Percentiles rank a stretch among this genome's conserved stretches.
Conservation (phyloP, 2,888 invertebrate genomes). For the Lithodes maja region DNA sequence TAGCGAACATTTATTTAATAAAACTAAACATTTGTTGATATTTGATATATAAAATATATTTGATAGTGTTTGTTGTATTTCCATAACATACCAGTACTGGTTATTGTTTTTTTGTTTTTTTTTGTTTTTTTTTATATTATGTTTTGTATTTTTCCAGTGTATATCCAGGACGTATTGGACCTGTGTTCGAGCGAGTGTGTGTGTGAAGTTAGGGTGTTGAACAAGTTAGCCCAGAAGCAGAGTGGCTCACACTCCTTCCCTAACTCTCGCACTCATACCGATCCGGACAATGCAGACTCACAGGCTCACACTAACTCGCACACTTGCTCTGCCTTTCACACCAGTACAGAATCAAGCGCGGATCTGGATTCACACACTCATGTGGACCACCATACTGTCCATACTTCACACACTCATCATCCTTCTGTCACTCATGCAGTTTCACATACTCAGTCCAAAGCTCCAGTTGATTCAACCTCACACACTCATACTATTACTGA, state of each 20-base stretch:
- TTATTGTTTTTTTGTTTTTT: too few species aligned
- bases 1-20: too few species aligned
- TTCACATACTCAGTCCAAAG: background rate
- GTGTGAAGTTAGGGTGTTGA: constrained; percentile 45
- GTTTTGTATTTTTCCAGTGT: constrained; percentile 77
- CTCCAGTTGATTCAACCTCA: too few species aligned
- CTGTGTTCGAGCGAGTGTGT: constrained; percentile 72
- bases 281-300: background rate
- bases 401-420: background rate
- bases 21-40: too few species aligned
- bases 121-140: too few species aligned
- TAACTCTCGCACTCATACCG: background rate
- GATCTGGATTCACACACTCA: too few species aligned
- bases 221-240: background rate
- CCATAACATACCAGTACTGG: too few species aligned
- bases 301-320: background rate
- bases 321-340: background rate
- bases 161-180: constrained; percentile 84
- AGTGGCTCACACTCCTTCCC: background rate
- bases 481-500: too few species aligned
- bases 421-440: background rate
- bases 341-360: background rate
- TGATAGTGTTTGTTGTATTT: too few species aligned
- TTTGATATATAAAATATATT: too few species aligned
- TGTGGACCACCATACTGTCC: too few species aligned